phyloP scores from a whole-genome alignment of 2,113 vertebrate genomes.

The Zapornia atra region DNA sequence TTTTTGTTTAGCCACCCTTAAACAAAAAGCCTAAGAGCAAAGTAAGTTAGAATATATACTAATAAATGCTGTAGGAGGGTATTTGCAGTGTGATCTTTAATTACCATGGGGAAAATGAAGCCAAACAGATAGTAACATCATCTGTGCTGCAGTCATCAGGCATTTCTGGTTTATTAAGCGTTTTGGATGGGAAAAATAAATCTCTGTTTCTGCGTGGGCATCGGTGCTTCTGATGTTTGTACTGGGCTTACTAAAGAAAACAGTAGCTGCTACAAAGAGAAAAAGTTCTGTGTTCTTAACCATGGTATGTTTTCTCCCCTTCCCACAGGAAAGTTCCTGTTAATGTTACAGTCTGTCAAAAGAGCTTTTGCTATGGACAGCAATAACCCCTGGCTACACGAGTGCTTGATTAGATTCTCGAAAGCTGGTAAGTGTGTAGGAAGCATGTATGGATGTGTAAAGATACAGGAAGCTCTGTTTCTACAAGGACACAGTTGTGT shows the following conservation, averaged over 20 bases:
- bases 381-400: slow-evolving; percentile 82
- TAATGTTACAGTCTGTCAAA: slow-evolving; percentile 84
- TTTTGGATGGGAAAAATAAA: not conserved
- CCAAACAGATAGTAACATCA: not conserved
- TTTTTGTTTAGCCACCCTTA: not conserved
- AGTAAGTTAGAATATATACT: not conserved
- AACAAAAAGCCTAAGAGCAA: not conserved
- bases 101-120: not conserved
- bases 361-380: slow-evolving; percentile 80
- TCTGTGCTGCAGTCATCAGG: not conserved
- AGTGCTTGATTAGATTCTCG: slow-evolving; percentile 84
- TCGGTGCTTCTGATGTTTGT: not conserved
- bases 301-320: not conserved
- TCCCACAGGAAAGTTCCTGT: slow-evolving; percentile 79
- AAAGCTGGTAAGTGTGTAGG: slow-evolving; percentile 76
- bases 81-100: not conserved
- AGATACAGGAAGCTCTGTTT: not conserved
- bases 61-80: not conserved
- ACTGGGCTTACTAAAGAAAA: not conserved
- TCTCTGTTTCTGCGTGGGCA: not conserved
- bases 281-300: not conserved
- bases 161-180: not conserved
- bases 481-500: not conserved
- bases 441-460: not conserved
- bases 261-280: not conserved